Base-by-base conservation (phyloP, 2,113 vertebrate species). In the Ascaphus truei region DNA sequence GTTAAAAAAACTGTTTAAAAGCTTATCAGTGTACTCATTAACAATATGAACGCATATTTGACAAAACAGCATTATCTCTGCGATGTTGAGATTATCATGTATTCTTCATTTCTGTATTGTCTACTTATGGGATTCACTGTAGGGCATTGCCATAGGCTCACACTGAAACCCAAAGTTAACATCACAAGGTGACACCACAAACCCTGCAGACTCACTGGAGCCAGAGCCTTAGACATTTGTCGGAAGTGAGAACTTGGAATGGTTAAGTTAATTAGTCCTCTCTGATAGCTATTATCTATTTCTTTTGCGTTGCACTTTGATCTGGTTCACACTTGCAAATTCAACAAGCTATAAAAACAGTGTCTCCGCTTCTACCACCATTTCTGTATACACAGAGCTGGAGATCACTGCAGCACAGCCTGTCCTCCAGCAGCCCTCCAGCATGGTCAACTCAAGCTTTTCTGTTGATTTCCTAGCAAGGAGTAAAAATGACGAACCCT, bases 161-260 rank as follows among this genome's bases (percentile, higher is more conserved):
- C 25, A 43, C 36, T 41, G 27, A 39, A 65, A 27, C 34, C 34
- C 10, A 4, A 13, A n/a, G n/a, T n/a, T n/a, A 68, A 74, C 77
- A 80, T 74, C 80, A 79, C 77, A 78, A 82, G 77, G 39, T 72
- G 76, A 62, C 71, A 39, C 34, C 47, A 29, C 15, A 1, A 13
- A 61, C 13, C 37, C 27, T 1, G 4, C 75, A 84, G 80, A 80
- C 79, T 64, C 20, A 25, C 67, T 37, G 81, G 81, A 83, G 81
- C 83, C 81, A 74, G 39, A 66, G n/a, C 62, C 64, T 62, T 59
- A 72, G 76, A 72, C 79, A 72, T 78, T 82, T 82, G 78, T 68
- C 62, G 61, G 63, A 75, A 62, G 77, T 78, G 81, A 63, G 80
- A 81, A 79, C 72, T 71, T 68, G 45, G 43, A 50, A 37, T 41